These are phyloP conservation scores for Rhynchonycteris naso DNA, from an alignment of 2,797 vertebrate genomes.

Conservation along the genomic window DNA sequence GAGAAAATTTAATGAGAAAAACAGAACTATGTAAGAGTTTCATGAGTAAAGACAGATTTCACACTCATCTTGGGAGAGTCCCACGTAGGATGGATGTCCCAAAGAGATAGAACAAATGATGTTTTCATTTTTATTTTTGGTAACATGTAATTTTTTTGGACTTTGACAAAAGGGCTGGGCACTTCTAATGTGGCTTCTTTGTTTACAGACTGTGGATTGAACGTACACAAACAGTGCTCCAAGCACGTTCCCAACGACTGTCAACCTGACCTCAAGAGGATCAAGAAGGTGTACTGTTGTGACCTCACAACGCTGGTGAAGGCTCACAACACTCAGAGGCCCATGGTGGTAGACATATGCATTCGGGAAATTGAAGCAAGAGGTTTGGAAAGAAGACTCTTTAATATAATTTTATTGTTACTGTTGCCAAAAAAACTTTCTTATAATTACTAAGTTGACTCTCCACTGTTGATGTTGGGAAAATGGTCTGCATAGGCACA, in stretches of 20 bases:
- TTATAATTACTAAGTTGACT: neutral
- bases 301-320: constrained; percentile 99
- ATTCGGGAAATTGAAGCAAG: constrained; percentile 97
- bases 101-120: neutral
- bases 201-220: constrained; percentile 95
- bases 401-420: neutral
- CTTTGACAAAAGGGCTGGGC: neutral
- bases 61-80: neutral
- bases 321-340: constrained; percentile 95
- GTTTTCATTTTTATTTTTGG: neutral
- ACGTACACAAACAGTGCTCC: constrained; percentile 99
- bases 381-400: constrained; percentile 88
- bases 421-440: neutral
- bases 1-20: neutral
- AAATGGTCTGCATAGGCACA: neutral
- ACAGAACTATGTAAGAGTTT: neutral
- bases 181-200: constrained; percentile 59
- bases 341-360: constrained; percentile 99
- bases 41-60: neutral
- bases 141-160: neutral
- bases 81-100: neutral
- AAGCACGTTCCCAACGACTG: constrained; percentile 98
- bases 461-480: neutral
- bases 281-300: constrained; percentile 98
- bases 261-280: constrained; percentile 97